Evolutionary conservation across 2,888 invertebrate species (phyloP), one percentile per base, ranked within the genome.

Genomic region (Drosophila macrospina): DNA sequence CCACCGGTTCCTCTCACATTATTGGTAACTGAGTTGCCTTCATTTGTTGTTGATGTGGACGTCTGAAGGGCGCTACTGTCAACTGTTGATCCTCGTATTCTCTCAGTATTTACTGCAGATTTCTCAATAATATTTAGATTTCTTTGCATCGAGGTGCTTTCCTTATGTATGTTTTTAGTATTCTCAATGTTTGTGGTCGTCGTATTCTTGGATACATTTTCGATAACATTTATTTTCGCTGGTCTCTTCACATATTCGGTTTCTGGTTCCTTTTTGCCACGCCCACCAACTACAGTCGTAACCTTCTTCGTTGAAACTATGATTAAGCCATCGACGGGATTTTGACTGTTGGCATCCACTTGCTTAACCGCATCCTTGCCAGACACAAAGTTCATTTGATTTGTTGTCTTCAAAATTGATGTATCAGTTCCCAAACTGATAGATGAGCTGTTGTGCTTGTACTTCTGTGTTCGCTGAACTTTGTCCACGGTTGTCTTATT

Each of bases 381-480:
- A 37, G 91, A 90, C 0, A 86, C 90, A 80, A 93, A 94, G 80
- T 94, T 94, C 63, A 93, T 92, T 89, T 95, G 94, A 88, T 94
- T 94, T 0, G 94, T 94, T 5, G 94, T 94, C 78, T 93, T 93
- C 91, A 93, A 93, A 10, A 91, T 90, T 0, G 92, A 88, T 0
- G 89, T 92, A 69, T 95, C 95, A 78, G 93, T 93, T 1, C 95
- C 95, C 16, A 95, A 88, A 7, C 92, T 93, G 57, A 95, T 94
- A 64, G 95, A 95, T 0, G 96, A 95, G 91, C 95, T 91, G 51
- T 91, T 91, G 44, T 86, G 85, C 28, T 83, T 86, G 41, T 75
- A 87, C 51, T 83, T 89, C 24, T 88, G 80, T 11, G 83, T 86
- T 16, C 81, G 79, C 37, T 86, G 74, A 39, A 75, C 69, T 26